These are phyloP conservation scores for Uropsilus gracilis DNA, from an alignment of 2,113 vertebrate genomes.

Conservation along the genomic window DNA sequence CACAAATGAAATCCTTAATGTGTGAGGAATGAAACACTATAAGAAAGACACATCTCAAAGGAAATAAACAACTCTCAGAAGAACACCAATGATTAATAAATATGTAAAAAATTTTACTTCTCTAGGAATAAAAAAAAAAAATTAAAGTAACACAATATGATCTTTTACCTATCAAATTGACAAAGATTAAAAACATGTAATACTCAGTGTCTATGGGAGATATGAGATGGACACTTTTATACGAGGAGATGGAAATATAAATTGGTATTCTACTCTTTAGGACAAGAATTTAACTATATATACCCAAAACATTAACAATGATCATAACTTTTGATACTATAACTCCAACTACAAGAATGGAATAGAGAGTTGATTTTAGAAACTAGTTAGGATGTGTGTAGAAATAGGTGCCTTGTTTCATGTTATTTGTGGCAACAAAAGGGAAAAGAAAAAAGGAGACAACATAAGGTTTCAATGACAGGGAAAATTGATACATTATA, in stretches of 20 bases:
- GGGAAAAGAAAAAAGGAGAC: background rate
- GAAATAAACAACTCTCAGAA: background rate
- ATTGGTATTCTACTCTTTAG: background rate
- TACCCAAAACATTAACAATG: background rate
- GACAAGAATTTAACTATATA: background rate
- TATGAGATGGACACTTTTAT: background rate
- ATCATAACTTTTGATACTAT: background rate
- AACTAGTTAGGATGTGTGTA: background rate
- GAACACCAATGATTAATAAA: background rate
- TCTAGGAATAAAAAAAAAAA: slow-evolving; percentile 40
- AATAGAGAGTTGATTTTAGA: background rate
- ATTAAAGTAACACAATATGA: background rate
- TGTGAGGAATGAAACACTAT: background rate
- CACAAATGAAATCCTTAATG: background rate
- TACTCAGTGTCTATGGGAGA: background rate
- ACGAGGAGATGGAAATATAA: background rate
- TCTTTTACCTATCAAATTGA: slow-evolving; percentile 38
- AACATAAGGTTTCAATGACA: background rate
- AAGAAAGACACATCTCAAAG: slow-evolving; percentile 27
- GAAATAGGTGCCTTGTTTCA: background rate
- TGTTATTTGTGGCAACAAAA: background rate
- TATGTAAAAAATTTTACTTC: background rate
- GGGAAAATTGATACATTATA: background rate
- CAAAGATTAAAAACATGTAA: background rate
- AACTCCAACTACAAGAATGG: background rate